Base-by-base conservation (phyloP, 2,797 vertebrate genomes). In the Labeo calbasu region DNA sequence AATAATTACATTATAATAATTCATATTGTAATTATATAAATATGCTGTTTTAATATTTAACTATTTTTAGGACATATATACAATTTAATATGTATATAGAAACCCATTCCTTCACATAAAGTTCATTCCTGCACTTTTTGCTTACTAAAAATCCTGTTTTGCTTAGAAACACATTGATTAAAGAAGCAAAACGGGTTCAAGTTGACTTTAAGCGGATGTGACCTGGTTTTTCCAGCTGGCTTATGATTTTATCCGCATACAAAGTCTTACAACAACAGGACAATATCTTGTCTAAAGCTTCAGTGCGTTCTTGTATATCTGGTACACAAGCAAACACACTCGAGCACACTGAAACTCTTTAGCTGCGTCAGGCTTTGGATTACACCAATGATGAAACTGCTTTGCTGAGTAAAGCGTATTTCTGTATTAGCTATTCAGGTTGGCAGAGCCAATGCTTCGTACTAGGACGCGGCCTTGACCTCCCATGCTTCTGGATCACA, bases 341-440 rank as follows among this genome's bases (percentile, higher is more conserved):
- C 53, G 7, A 72, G 53, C 19, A 13, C 23, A 7, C 73, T 53
- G 25, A 77, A 77, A 70, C 53, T 68, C 65, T 83, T 77, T 55
- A 83, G 73, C 82, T 83, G 73, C 69, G 65, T 83, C 82, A 77
- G 73, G 51, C 63, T 77, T 65, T 72, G 73, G 63, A 80, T 80
- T 75, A 66, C 61, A 55, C 32, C 25, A 83, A 59, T 59, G 77
- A 85, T 50, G 71, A 85, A 85, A 66, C 78, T 80, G 70, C 70
- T 85, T 81, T 80, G 83, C 83, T 80, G 77, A 85, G 70, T 66
- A 80, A 80, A 85, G 80, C 75, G 23, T 46, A 59, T 83, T 83
- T 73, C 70, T 66, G 51, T 53, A 32, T 71, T 75, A 53, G 15
- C 68, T 70, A 77, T 83, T 83, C 82, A 83, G 21, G 17, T 23